Conservation (phyloP, 2,888 invertebrate genomes). For the Platynereis dumerilii region DNA sequence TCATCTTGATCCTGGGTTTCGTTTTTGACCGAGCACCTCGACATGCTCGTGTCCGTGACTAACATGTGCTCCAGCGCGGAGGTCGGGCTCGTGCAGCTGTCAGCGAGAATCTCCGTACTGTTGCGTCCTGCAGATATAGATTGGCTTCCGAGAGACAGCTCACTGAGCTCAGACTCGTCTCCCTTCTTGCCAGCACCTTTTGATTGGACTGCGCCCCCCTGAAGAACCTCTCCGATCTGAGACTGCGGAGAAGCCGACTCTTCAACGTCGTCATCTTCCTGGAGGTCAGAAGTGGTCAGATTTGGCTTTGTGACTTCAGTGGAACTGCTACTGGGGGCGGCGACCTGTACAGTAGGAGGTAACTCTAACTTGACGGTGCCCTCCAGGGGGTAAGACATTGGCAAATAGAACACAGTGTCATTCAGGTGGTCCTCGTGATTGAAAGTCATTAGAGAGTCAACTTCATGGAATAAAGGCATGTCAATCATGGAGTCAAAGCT, state of each 20-base stretch:
- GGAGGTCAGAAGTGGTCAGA: background rate
- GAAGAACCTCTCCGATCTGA: too few relatives aligned
- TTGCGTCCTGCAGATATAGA: background rate
- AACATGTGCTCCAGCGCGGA: slow-evolving; percentile 6
- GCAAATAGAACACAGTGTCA: slow-evolving; percentile 21
- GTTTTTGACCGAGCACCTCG: too few relatives aligned
- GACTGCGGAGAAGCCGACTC: too few relatives aligned
- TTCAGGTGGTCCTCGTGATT: slow-evolving; percentile 25
- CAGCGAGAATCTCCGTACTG: background rate
- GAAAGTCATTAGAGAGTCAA: slow-evolving; percentile 22
- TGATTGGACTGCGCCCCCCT: too few relatives aligned
- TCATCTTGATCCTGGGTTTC: too few relatives aligned
- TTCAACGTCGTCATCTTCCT: background rate
- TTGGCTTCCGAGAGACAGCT: background rate
- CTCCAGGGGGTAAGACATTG: slow-evolving; percentile 22
- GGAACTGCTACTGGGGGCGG: slow-evolving; percentile 3
- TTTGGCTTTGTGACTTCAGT: slow-evolving; percentile 17
- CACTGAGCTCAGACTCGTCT: background rate
- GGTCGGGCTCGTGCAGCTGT: background rate
- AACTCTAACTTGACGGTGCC: slow-evolving; percentile 9
- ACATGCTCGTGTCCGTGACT: background rate
- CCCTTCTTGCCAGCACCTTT: background rate
- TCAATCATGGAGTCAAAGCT: slow-evolving; percentile 25
- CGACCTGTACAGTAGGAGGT: slow-evolving; percentile 11
- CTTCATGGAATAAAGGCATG: slow-evolving; percentile 24